phyloP scores from a whole-genome alignment of 2,113 vertebrate genomes.

The Ammospiza caudacuta region DNA sequence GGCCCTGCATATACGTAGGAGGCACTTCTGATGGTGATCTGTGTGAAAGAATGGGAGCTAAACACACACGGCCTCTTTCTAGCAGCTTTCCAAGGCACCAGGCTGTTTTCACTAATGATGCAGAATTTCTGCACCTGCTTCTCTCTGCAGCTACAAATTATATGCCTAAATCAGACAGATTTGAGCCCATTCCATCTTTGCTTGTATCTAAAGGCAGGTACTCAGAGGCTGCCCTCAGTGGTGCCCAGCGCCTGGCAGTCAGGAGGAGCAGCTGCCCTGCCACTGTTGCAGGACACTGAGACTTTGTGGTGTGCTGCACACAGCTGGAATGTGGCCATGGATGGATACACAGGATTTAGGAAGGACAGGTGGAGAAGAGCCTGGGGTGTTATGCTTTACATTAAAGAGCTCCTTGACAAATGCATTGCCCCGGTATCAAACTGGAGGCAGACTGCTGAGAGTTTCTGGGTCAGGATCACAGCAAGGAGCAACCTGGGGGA shows the following conservation, averaged over 20 bases:
- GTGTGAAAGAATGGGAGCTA: neutral
- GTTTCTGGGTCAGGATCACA: neutral
- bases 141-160: neutral
- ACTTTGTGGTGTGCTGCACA: neutral
- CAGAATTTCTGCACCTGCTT: neutral
- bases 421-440: neutral
- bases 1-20: neutral
- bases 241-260: neutral
- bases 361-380: neutral
- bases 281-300: neutral
- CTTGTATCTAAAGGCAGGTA: neutral
- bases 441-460: neutral
- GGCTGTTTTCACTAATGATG: neutral
- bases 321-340: accelerated
- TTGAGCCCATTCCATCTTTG: neutral
- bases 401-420: neutral
- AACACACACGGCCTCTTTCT: neutral
- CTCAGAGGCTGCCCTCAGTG: neutral
- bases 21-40: neutral
- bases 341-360: neutral
- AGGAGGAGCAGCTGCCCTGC: neutral
- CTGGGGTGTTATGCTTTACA: neutral
- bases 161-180: neutral
- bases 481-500: neutral
- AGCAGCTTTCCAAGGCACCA: neutral